Percentiles rank a stretch among this genome's conserved stretches.
Conservation (phyloP, 2,797 vertebrate genomes). For the Pteropus rufus region DNA sequence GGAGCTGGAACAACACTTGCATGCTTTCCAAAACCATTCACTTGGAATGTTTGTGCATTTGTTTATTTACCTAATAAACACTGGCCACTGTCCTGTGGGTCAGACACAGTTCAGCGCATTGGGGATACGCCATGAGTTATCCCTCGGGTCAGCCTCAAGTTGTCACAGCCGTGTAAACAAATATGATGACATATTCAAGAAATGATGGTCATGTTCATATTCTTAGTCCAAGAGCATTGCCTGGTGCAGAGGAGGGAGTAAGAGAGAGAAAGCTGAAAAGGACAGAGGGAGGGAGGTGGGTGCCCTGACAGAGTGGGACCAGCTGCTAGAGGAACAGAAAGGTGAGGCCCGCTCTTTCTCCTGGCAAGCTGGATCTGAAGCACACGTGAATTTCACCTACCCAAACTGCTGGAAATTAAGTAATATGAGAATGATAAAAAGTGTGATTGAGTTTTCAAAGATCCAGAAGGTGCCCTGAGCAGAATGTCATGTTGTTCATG, state of each 20-base stretch:
- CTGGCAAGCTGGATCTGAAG: background rate
- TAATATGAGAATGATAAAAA: background rate
- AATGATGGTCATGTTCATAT: fast-evolving
- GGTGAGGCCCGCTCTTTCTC: no score
- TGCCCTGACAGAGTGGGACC: fast-evolving
- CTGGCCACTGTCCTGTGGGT: background rate
- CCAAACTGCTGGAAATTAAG: background rate
- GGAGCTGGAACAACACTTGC: background rate
- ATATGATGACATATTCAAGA: background rate
- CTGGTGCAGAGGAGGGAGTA: fast-evolving
- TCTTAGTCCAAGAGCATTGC: fast-evolving
- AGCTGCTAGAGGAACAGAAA: background rate
- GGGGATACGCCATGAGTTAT: fast-evolving
- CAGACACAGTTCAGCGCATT: background rate
- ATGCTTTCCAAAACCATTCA: background rate
- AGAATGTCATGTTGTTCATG: background rate
- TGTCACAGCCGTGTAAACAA: background rate
- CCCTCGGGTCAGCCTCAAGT: background rate
- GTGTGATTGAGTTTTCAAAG: background rate
- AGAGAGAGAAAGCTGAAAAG: no score
- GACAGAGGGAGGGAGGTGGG: background rate
- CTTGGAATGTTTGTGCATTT: background rate
- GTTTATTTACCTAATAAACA: background rate
- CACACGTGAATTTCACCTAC: background rate
- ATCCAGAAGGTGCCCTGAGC: background rate